Evolutionary conservation across 2,113 vertebrate genomes (phyloP).

Genomic region (Melanotaenia duboulayi): DNA sequence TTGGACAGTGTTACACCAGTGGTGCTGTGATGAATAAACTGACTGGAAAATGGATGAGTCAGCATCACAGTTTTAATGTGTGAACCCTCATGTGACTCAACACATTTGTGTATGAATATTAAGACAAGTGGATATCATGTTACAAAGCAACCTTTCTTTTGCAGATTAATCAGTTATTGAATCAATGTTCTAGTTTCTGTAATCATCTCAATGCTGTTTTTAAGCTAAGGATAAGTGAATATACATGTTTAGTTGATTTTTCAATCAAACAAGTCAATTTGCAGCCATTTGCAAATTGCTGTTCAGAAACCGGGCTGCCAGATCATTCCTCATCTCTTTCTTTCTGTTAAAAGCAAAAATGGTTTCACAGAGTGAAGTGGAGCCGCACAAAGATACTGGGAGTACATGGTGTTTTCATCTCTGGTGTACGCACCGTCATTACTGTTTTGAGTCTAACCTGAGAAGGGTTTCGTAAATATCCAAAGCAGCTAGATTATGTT

Average conservation of each 20-base stretch:
- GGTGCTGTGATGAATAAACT: not conserved
- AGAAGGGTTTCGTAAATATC: conserved; percentile 51
- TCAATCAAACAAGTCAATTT: not conserved
- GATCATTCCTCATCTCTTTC: conserved; percentile 63
- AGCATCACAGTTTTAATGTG: conserved; percentile 23
- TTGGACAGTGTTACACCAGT: not conserved
- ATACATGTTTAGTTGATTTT: conserved; percentile 12
- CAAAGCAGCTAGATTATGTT: conserved; percentile 47
- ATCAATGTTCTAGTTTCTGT: not conserved
- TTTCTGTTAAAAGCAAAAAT: not conserved
- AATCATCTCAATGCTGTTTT: not conserved
- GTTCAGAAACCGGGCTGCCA: conserved; percentile 22
- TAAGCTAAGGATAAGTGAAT: conserved; percentile 10
- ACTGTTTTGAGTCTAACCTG: conserved; percentile 25
- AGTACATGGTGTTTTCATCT: conserved; percentile 14
- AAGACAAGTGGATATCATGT: not conserved
- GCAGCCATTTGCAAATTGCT: conserved; percentile 12
- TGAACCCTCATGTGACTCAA: conserved; percentile 15
- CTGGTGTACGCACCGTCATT: not conserved
- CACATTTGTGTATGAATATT: conserved; percentile 3
- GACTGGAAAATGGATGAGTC: conserved; percentile 26
- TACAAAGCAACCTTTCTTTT: not conserved
- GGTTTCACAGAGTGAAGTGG: conserved; percentile 18
- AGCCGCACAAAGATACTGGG: conserved; percentile 20
- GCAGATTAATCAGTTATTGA: not conserved